Percentiles rank a stretch among this genome's conserved stretches.
phyloP scores from a whole-genome alignment of 2,797 vertebrate species.

The Etheostoma perlongum region DNA sequence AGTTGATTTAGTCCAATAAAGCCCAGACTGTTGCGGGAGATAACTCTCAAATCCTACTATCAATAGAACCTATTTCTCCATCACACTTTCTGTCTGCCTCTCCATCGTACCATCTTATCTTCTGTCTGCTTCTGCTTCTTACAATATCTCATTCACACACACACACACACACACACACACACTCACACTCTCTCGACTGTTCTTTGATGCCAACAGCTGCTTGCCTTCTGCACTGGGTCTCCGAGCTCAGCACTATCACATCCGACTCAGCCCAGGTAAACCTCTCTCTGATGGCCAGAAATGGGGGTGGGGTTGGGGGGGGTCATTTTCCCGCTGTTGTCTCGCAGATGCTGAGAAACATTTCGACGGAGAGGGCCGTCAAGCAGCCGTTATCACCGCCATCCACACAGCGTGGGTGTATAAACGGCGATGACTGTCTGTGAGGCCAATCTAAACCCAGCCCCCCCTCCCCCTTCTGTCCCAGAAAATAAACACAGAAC shows the following conservation, averaged over 20 bases:
- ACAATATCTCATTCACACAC: constrained; percentile 4
- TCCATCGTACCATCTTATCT: constrained; percentile 62
- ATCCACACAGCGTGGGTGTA: constrained; percentile 39
- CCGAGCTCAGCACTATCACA: constrained; percentile 52
- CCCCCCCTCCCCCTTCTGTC: neutral
- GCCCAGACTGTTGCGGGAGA: constrained; percentile 22
- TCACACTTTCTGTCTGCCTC: constrained; percentile 41
- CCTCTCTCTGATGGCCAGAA: constrained; percentile 33
- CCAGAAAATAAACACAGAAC: constrained; percentile 71
- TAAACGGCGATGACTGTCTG: constrained; percentile 53
- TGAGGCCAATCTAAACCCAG: constrained; percentile 64
- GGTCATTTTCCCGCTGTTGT: constrained; percentile 1
- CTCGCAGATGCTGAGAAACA: constrained; percentile 26
- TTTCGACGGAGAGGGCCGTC: constrained; percentile 11
- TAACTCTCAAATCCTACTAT: constrained; percentile 36
- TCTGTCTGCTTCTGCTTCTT: constrained; percentile 31
- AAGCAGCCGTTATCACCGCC: constrained; percentile 47
- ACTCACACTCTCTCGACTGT: constrained; percentile 14
- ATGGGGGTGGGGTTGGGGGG: neutral
- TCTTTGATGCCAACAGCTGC: constrained; percentile 66
- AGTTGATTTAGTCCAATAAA: constrained; percentile 12
- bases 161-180: constrained; percentile 11
- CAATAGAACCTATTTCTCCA: constrained; percentile 23
- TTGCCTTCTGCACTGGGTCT: constrained; percentile 60
- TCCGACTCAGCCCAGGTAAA: constrained; percentile 49